Evolutionary conservation across 2,113 vertebrate genomes (phyloP), one percentile per base, ranked within the genome.

Genomic region (Silurus glanis): DNA sequence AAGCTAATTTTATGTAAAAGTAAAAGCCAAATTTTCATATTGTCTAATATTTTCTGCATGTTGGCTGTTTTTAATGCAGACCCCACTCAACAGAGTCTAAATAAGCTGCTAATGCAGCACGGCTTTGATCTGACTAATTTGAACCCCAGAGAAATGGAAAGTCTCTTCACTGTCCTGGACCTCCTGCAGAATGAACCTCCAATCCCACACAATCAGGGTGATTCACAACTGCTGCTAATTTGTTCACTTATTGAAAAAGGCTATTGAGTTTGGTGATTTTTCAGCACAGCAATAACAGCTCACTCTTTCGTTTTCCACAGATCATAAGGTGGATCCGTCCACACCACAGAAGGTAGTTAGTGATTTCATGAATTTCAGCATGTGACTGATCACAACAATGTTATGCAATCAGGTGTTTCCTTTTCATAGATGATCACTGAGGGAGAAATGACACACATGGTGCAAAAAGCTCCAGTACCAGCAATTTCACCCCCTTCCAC

Each of bases 91-190:
- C 95, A 95, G 91, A 96, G 91, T 59, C 75, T 98, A 84, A 92
- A 95, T 4, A 91, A 94, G 45, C 92, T 97, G 58, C 92, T 98
- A 66, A 93, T 96, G 0, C 95, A 94, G 90, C 96, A 96, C 0
- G 95, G 96, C n/a, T 91, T 97, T 13, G 95, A 96, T 47, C 83
- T 97, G 72, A 95, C 93, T 0, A 96, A 97, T 64, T 83, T 98
- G 91, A 96, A 94, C 64, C 93, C 95, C 0, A 94, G 94, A 87
- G 96, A 97, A 91, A 93, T 95, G 37, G 94, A 94, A 74, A 94
- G 94, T 61, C 94, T 97, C 76, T 94, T 95, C 0, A 80, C 92
- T 4, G 91, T 96, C 37, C 92, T 98, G 61, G 96, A 96, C 85
- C 91, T 96, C 87, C 95, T 97, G 82, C 96, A 95, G 90, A 90